Evolutionary conservation across 2,797 vertebrate species (phyloP), one percentile per base, ranked within the genome.

Genomic region (Brachymystax lenok): DNA sequence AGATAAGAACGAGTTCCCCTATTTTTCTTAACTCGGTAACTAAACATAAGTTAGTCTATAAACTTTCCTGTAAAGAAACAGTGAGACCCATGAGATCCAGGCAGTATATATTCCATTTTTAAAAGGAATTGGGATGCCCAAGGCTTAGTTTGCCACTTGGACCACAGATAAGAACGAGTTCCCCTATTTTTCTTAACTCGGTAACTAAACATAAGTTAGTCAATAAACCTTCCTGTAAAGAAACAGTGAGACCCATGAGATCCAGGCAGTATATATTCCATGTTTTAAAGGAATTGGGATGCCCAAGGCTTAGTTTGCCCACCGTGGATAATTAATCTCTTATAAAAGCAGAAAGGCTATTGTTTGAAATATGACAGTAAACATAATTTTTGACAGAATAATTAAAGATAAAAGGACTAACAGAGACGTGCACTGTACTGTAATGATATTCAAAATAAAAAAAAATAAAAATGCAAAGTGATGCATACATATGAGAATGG

Each of bases 341-440:
- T 82, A 85, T 78, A 77, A 50, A 67, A 19, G 35, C 13, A 27
- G 19, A 74, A 80, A 77, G 92, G 85, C 92, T 92, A 94, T 79
- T 77, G 80, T 90, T 91, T 94, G 91, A 96, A 95, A 95, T 93
- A 94, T 92, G 94, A 89, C 89, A 89, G 84, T 80, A 85, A 75
- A 90, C 86, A 95, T 93, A 92, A 92, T 93, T 87, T 86, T 86
- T 89, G 93, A 94, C 89, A 95, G 90, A 94, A 92, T 93, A 95
- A 95, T 95, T 91, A 93, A 94, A 95, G 81, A 88, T 69, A 89
- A 87, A 90, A 92, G 91, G 82, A 76, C 59, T 5, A 79, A 82
- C 76, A 81, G 75, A 86, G 78, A 87, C 84, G 74, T 78, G 83
- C 82, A 80, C 24, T 80, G 80, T 80, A 81, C 67, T 17, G 79